phyloP scores from a whole-genome alignment of 2,888 invertebrate genomes.

The Diloba caeruleocephala region DNA sequence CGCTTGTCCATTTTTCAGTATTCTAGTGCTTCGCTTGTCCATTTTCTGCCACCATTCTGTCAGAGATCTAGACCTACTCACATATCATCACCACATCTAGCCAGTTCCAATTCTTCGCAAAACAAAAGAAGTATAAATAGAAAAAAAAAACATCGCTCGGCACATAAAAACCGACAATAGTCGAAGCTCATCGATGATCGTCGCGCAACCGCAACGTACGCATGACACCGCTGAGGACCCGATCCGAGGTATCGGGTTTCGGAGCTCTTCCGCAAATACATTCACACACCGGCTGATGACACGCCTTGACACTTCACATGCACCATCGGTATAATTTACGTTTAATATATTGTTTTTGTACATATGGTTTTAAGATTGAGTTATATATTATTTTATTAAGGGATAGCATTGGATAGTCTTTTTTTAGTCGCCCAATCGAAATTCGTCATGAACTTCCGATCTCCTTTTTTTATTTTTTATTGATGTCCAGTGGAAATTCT shows the following conservation, averaged over 20 bases:
- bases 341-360: conserved; percentile 7
- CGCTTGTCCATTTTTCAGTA: no score
- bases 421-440: no score
- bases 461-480: no score
- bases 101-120: conserved; percentile 13
- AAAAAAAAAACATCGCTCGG: not conserved
- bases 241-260: conserved; percentile 64
- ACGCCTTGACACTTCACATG: conserved; percentile 61
- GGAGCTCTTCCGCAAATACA: conserved; percentile 73
- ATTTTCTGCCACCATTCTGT: no score
- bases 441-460: no score
- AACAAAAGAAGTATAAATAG: not conserved
- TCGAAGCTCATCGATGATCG: conserved; percentile 61
- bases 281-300: conserved; percentile 54
- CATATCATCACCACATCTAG: no score
- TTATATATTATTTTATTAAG: no score
- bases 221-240: conserved; percentile 26
- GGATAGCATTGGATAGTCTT: no score
- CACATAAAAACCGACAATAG: conserved; percentile 21
- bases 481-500: no score
- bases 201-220: conserved; percentile 60
- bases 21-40: no score
- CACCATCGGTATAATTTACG: conserved; percentile 30
- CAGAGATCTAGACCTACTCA: no score
- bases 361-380: not conserved